Conservation (phyloP, 2,797 vertebrate species). For the Sebastes trivittatus region DNA sequence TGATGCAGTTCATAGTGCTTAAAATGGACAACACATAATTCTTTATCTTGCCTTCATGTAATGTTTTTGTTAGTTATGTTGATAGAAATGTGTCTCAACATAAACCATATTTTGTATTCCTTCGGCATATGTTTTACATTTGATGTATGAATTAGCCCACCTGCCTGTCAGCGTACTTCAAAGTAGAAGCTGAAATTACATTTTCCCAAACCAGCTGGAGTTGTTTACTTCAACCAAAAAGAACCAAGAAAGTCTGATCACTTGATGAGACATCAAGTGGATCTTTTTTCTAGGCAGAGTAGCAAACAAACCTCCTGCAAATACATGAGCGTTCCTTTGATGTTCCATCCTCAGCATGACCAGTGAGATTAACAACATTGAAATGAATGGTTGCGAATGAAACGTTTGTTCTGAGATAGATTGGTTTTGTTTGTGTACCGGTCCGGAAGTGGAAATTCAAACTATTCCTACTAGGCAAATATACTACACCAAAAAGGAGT, state of each 20-base stretch:
- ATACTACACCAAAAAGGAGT: background rate
- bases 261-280: background rate
- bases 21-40: background rate
- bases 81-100: background rate
- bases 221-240: background rate
- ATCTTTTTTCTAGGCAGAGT: background rate
- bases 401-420: background rate
- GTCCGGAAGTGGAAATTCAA: slow-evolving; percentile 3
- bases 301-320: background rate
- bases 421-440: background rate
- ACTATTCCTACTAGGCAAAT: slow-evolving; percentile 17
- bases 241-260: background rate
- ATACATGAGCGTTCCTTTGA: background rate
- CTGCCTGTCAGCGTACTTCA: background rate
- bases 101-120: background rate
- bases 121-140: background rate
- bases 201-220: background rate
- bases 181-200: slow-evolving; percentile 7
- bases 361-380: background rate
- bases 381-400: background rate
- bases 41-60: background rate
- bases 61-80: background rate
- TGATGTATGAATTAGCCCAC: background rate
- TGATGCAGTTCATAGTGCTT: background rate
- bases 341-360: background rate